Base-by-base conservation (phyloP, 2,888 invertebrate genomes). In the Philonicus albiceps region DNA sequence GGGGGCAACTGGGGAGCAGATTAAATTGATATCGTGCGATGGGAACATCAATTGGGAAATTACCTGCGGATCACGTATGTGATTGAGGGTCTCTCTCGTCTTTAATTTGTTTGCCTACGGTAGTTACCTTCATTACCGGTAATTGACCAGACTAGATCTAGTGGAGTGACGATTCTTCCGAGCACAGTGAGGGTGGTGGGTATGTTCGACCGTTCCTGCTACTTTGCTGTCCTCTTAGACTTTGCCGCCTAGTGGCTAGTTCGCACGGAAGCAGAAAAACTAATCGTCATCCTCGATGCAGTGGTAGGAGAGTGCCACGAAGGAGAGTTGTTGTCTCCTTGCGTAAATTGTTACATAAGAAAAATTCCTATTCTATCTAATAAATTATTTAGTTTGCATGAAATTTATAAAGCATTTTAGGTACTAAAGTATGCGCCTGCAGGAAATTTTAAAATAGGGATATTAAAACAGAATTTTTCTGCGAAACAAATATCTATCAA, bases 1-100 rank as follows among this genome's bases (percentile, higher is more conserved):
- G 84, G 84, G 84, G 84, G 84, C 84, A 84, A 84, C 84, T 84
- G 84, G 84, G 84, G 84, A 84, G 84, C 84, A 84, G 84, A 84
- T 84, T 84, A 84, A 73, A 84, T 84, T 84, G 84, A 73, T 84
- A 84, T 84, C 84, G 84, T 84, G 84, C 72, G 43, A 84, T 84
- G 84, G 72, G 73, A 72, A 84, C 84, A 84, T 84, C 84, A 84
- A 84, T 84, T 84, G 84, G 84, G 43, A 84, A 84, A 84, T 84
- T 84, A 84, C 84, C 27, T n/a, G 40, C 55, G 30, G 84, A 84
- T 84, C 84, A 84, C 84, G 84, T 84, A 84, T 84, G 84, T 84
- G 84, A 84, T 73, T 84, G 84, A 84, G 64, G 73, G 43, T 31
- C 73, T 40, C 43, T 84, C 30, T 84, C 27, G 84, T 73, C 40